Conservation (phyloP, 2,888 invertebrate species). For the Caenorhabditis doughertyi region DNA sequence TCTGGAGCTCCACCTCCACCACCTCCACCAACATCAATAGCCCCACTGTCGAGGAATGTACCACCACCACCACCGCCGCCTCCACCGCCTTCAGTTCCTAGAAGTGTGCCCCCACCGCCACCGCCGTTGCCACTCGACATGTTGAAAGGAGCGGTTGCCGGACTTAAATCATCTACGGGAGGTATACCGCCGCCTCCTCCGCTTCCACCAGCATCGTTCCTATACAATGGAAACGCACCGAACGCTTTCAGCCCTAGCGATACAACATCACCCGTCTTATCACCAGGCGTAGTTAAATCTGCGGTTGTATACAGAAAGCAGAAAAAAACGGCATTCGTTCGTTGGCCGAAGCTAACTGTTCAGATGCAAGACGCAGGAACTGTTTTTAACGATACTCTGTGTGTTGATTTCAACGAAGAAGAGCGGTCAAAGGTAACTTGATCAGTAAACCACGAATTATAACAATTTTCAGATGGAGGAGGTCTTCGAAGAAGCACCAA, state of each 20-base stretch:
- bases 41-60: not conserved
- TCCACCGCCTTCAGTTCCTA: not conserved
- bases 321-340: constrained; percentile 56
- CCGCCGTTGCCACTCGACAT: constrained; percentile 42
- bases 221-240: constrained; percentile 28
- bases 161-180: constrained; percentile 18
- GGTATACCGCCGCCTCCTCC: constrained; percentile 52
- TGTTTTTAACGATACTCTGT: constrained; percentile 60
- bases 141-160: constrained; percentile 42
- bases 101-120: constrained; percentile 46
- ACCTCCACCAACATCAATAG: constrained; percentile 29
- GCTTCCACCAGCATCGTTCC: constrained; percentile 44
- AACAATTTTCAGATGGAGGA: constrained; percentile 55
- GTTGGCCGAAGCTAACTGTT: constrained; percentile 63
- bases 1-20: constrained; percentile 24
- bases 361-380: constrained; percentile 55
- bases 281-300: constrained; percentile 60
- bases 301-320: constrained; percentile 62
- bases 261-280: constrained; percentile 32
- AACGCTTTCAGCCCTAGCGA: constrained; percentile 40
- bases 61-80: constrained; percentile 57
- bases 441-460: not conserved
- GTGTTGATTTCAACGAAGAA: constrained; percentile 64
- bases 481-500: constrained; percentile 59
- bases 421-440: constrained; percentile 44